Evolutionary conservation across 2,113 vertebrate genomes (phyloP).

Genomic region (Lepus europaeus): DNA sequence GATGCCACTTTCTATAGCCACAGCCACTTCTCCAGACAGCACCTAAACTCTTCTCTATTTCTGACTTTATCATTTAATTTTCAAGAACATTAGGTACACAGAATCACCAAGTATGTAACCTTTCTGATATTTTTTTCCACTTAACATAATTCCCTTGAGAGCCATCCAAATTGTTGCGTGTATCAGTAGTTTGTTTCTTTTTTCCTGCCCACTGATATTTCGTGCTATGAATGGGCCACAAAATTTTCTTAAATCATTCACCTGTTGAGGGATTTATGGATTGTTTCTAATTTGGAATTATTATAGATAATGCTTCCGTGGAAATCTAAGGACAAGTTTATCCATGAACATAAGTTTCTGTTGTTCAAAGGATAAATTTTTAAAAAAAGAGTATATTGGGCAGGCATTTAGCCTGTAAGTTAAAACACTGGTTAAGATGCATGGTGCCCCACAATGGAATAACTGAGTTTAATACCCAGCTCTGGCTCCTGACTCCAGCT

Average conservation of each 20-base stretch:
- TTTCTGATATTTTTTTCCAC: background rate
- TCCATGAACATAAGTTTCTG: constrained; percentile 18
- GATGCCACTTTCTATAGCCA: background rate
- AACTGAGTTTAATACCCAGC: too few species aligned
- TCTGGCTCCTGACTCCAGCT: too few species aligned
- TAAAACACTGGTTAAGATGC: too few species aligned
- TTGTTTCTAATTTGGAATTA: background rate
- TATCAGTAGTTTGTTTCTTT: background rate
- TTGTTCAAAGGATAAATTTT: background rate
- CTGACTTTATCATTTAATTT: background rate
- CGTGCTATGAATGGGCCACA: background rate
- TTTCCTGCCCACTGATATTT: background rate
- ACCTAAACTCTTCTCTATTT: background rate
- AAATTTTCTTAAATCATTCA: background rate
- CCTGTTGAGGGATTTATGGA: background rate
- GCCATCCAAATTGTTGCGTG: fast-evolving
- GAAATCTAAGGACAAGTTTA: background rate
- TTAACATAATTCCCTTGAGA: background rate
- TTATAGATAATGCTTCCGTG: background rate
- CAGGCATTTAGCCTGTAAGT: too few species aligned
- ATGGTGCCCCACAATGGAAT: too few species aligned
- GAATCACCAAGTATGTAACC: background rate
- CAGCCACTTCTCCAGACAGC: background rate
- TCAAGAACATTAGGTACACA: background rate
- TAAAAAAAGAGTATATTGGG: background rate